Percentiles rank a stretch among this genome's conserved stretches.
Conservation (phyloP, 2,113 vertebrate genomes). For the Cynocephalus volans region DNA sequence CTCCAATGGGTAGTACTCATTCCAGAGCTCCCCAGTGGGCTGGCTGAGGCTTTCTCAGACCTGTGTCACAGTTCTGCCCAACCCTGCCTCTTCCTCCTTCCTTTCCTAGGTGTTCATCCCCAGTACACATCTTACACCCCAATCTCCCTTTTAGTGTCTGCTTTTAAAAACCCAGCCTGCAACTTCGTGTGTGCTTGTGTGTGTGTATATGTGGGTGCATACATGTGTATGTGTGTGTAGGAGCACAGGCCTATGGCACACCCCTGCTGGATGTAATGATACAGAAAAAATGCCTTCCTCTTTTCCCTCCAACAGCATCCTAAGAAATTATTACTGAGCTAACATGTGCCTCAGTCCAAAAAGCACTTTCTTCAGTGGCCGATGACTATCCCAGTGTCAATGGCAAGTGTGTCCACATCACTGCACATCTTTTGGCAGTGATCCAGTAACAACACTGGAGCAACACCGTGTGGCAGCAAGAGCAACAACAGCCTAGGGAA, state of each 20-base stretch:
- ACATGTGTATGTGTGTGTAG: too few relatives aligned
- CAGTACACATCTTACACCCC: background rate
- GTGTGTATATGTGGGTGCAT: background rate
- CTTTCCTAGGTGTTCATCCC: background rate
- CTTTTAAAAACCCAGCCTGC: conserved; percentile 6
- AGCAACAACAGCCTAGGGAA: background rate
- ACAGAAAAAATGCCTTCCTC: background rate
- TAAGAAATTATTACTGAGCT: background rate
- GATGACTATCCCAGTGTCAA: background rate
- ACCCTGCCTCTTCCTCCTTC: background rate
- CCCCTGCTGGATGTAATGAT: background rate
- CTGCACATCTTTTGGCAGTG: background rate
- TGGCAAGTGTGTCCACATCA: background rate
- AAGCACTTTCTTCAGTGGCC: background rate
- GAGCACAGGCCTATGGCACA: background rate
- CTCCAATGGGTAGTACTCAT: too few relatives aligned
- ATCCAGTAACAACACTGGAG: background rate
- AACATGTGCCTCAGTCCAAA: background rate
- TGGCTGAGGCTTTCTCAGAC: background rate
- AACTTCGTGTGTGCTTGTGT: background rate
- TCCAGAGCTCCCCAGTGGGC: too few relatives aligned
- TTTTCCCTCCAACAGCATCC: background rate
- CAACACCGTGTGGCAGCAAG: background rate
- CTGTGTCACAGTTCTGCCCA: background rate
- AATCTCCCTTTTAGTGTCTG: background rate